Evolutionary conservation across 2,888 invertebrate genomes (phyloP).

Genomic region (Halictus ligatus): DNA sequence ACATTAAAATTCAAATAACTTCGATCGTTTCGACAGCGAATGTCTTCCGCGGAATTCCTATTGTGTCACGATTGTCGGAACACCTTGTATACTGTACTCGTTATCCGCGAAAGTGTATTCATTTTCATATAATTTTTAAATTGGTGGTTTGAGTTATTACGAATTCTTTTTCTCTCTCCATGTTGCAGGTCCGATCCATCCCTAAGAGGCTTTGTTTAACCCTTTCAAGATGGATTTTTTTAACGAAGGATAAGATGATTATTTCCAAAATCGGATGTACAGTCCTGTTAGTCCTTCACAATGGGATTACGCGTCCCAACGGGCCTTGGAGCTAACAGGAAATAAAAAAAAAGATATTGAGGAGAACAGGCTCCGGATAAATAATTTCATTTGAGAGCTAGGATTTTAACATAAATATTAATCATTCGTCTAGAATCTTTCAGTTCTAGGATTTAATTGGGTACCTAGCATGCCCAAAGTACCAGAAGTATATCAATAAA

Average conservation of each 20-base stretch:
- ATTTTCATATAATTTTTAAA: background rate
- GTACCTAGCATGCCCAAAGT: background rate
- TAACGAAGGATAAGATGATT: background rate
- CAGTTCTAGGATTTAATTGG: background rate
- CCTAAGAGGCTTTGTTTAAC: background rate
- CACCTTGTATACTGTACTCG: background rate
- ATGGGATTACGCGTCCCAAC: background rate
- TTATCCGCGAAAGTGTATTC: no score
- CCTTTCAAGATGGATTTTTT: constrained; percentile 4
- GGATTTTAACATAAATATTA: background rate
- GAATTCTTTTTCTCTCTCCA: background rate
- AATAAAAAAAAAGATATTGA: background rate
- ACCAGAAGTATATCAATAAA: background rate
- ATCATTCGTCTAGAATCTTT: background rate
- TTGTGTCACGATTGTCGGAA: background rate
- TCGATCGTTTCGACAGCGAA: background rate
- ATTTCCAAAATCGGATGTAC: background rate
- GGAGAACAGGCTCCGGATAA: background rate
- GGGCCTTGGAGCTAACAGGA: background rate
- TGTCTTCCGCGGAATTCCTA: background rate
- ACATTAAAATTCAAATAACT: background rate
- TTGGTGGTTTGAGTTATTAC: background rate
- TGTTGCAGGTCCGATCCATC: background rate
- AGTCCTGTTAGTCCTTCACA: background rate
- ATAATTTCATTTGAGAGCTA: background rate